These are phyloP conservation scores for Heteromurus nitidus DNA, from an alignment of 2,888 invertebrate genomes.

Conservation along the genomic window DNA sequence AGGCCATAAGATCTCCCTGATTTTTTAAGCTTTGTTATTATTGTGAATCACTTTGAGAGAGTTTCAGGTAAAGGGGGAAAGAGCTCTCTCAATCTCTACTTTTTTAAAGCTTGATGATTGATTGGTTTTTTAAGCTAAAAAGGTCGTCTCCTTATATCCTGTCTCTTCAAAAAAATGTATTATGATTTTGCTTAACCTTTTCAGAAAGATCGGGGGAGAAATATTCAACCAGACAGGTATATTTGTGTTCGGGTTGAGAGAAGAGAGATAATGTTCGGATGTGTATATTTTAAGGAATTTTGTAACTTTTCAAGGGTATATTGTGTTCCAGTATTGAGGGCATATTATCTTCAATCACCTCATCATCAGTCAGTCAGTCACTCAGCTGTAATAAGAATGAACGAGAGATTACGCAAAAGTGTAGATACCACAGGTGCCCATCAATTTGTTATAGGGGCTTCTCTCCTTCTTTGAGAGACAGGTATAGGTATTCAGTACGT, in stretches of 20 bases:
- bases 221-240: not conserved
- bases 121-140: slow-evolving; percentile 67
- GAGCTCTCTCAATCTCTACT: not conserved
- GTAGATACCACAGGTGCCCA: slow-evolving; percentile 60
- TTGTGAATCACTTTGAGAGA: slow-evolving; percentile 13
- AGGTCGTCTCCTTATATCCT: slow-evolving; percentile 50
- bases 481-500: slow-evolving; percentile 10
- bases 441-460: slow-evolving; percentile 66
- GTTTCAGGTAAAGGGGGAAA: slow-evolving; percentile 58
- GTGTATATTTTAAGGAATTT: slow-evolving; percentile 23
- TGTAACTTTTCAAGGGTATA: not conserved
- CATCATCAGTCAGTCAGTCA: slow-evolving; percentile 65
- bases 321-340: slow-evolving; percentile 40
- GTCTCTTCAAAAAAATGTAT: slow-evolving; percentile 32
- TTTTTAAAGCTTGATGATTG: slow-evolving; percentile 54
- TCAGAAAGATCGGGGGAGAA: not conserved
- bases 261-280: too few relatives aligned
- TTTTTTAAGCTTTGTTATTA: too few relatives aligned
- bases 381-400: slow-evolving; percentile 64
- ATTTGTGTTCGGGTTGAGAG: too few relatives aligned
- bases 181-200: slow-evolving; percentile 10
- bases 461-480: too few relatives aligned
- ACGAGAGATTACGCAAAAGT: slow-evolving; percentile 41
- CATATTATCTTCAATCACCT: slow-evolving; percentile 59
- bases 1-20: slow-evolving; percentile 42